Percentiles rank a stretch among this genome's conserved stretches.
These are phyloP conservation scores for Larimichthys polyactis DNA, from an alignment of 2,113 vertebrate genomes.

Conservation along the genomic window DNA sequence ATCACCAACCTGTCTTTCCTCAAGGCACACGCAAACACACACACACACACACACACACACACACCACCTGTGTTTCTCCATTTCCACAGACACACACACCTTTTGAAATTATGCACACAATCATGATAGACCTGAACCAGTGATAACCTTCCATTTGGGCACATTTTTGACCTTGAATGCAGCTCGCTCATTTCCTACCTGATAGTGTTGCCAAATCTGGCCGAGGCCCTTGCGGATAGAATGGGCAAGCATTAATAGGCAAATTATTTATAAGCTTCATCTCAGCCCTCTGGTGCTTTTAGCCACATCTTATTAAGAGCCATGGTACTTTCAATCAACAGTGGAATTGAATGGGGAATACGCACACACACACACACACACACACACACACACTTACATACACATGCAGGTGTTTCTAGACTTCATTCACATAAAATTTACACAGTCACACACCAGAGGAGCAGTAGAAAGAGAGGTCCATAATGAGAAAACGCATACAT, in stretches of 20 bases:
- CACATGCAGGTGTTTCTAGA: slow-evolving; percentile 33
- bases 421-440: slow-evolving; percentile 13
- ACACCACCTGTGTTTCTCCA: slow-evolving; percentile 17
- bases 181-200: slow-evolving; percentile 46
- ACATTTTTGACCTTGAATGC: slow-evolving; percentile 41
- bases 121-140: slow-evolving; percentile 29
- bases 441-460: slow-evolving; percentile 40
- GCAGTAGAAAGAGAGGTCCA: slow-evolving; percentile 29
- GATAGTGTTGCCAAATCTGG: slow-evolving; percentile 48
- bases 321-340: slow-evolving; percentile 62
- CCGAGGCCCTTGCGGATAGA: slow-evolving; percentile 27
- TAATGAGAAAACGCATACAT: slow-evolving; percentile 64
- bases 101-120: slow-evolving; percentile 11
- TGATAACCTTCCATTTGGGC: slow-evolving; percentile 35
- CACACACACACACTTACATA: not conserved
- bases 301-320: slow-evolving; percentile 65
- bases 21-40: slow-evolving; percentile 32
- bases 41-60: slow-evolving; percentile 8
- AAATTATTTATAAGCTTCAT: slow-evolving; percentile 69
- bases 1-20: slow-evolving; percentile 53
- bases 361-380: not conserved
- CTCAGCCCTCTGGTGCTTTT: slow-evolving; percentile 66
- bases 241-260: slow-evolving; percentile 59
- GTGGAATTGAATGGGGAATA: slow-evolving; percentile 48
- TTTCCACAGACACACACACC: slow-evolving; percentile 4